These are phyloP conservation scores for Corbicula japonica DNA, from an alignment of 2,888 invertebrate species.

Conservation along the genomic window DNA sequence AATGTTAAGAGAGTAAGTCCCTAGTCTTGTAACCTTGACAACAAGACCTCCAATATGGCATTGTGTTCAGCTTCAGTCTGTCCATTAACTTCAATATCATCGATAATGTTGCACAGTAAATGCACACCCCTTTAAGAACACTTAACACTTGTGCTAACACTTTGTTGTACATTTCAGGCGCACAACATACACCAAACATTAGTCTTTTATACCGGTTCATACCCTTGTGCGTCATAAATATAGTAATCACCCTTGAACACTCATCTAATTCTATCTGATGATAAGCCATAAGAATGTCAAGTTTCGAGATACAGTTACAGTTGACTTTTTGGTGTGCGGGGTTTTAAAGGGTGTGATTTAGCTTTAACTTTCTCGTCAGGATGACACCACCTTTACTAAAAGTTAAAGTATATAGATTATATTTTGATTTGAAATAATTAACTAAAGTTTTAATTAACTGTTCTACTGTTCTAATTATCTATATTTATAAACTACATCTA, in stretches of 20 bases:
- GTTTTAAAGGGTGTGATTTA: no score
- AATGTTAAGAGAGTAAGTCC: slow-evolving; percentile 55
- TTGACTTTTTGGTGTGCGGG: no score
- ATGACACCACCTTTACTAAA: no score
- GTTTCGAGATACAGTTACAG: slow-evolving; percentile 69
- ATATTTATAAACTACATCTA: no score
- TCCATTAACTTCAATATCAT: slow-evolving; percentile 67
- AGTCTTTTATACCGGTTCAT: slow-evolving; percentile 67
- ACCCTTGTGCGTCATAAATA: slow-evolving; percentile 70
- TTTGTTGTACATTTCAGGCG: slow-evolving; percentile 68
- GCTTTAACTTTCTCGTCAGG: no score
- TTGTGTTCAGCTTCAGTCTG: slow-evolving; percentile 54
- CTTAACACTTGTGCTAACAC: slow-evolving; percentile 53
- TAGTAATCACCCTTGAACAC: slow-evolving; percentile 70
- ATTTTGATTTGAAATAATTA: no score
- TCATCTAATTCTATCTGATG: slow-evolving; percentile 71
- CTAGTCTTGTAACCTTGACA: slow-evolving; percentile 37
- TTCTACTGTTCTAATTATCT: no score
- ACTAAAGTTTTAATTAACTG: no score
- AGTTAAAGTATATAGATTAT: no score
- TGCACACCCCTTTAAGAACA: slow-evolving; percentile 46
- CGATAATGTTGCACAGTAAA: slow-evolving; percentile 67
- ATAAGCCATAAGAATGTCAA: slow-evolving; percentile 72
- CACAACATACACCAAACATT: slow-evolving; percentile 69
- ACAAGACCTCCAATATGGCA: slow-evolving; percentile 24